phyloP scores from a whole-genome alignment of 2,888 invertebrate genomes.

The Lasioglossum vierecki region DNA sequence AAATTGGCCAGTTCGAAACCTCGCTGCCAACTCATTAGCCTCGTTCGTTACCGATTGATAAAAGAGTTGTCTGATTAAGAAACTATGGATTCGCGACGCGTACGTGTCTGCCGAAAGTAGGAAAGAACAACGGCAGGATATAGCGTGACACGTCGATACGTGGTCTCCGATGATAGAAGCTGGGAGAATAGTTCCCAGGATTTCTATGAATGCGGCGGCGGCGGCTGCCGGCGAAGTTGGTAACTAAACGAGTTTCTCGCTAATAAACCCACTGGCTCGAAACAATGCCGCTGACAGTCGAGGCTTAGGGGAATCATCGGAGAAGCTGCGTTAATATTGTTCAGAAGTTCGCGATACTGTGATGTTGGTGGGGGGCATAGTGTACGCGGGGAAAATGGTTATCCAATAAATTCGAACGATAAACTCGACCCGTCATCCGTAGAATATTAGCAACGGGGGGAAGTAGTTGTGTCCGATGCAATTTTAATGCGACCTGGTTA shows the following conservation, averaged over 20 bases:
- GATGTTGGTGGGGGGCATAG: conserved; percentile 47
- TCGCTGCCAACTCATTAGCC: conserved; percentile 54
- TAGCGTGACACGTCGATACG: background rate
- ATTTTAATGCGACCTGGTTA: background rate
- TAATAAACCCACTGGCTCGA: conserved; percentile 72
- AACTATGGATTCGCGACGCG: conserved; percentile 23
- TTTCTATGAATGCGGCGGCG: conserved; percentile 56
- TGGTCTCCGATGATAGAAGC: background rate
- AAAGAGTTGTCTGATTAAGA: conserved; percentile 37
- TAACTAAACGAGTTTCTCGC: conserved; percentile 73
- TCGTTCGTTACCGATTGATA: conserved; percentile 59
- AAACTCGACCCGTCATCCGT: conserved; percentile 34
- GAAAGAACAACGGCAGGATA: background rate
- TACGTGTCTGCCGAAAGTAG: background rate
- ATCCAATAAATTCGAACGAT: conserved; percentile 62
- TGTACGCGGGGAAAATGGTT: conserved; percentile 43
- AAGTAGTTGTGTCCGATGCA: background rate
- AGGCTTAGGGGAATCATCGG: conserved; percentile 65
- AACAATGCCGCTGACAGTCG: conserved; percentile 72
- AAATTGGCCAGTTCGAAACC: background rate
- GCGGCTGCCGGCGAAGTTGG: conserved; percentile 63
- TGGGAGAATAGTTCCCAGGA: conserved; percentile 57
- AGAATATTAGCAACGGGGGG: background rate
- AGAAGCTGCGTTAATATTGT: conserved; percentile 70
- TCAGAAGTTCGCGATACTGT: conserved; percentile 60